Evolutionary conservation across 1,140 invertebrate genomes (phyloP).

Genomic region (Andricus grossulariae): DNA sequence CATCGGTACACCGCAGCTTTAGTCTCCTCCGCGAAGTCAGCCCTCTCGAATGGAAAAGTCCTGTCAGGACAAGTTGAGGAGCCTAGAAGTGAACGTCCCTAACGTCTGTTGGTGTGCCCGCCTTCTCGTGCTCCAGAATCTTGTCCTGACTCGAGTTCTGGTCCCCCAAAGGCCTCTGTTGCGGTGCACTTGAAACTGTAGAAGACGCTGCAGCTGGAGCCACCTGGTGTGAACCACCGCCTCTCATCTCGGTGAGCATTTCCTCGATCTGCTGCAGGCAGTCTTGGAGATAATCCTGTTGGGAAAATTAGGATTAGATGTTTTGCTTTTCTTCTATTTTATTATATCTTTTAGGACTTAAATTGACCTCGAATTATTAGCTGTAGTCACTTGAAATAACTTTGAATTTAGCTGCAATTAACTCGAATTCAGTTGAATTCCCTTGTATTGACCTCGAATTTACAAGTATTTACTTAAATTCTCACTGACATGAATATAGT

Average conservation of each 20-base stretch:
- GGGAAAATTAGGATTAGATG: slow-evolving; percentile 40
- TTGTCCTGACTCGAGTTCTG: slow-evolving; percentile 76
- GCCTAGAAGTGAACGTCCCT: slow-evolving; percentile 82
- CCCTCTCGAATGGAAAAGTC: not conserved
- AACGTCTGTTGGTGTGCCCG: slow-evolving; percentile 88
- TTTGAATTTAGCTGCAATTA: too few relatives aligned
- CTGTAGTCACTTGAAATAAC: too few relatives aligned
- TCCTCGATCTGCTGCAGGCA: slow-evolving; percentile 86
- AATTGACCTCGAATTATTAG: too few relatives aligned
- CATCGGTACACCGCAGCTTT: not conserved
- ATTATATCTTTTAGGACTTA: too few relatives aligned
- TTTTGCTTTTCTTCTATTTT: too few relatives aligned
- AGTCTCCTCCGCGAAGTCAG: not conserved
- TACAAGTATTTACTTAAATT: too few relatives aligned
- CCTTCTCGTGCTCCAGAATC: slow-evolving; percentile 80
- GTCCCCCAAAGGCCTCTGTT: slow-evolving; percentile 66
- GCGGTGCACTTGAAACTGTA: slow-evolving; percentile 46
- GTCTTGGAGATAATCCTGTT: slow-evolving; percentile 83
- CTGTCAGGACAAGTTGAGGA: not conserved
- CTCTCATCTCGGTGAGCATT: slow-evolving; percentile 78
- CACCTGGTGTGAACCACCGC: slow-evolving; percentile 60
- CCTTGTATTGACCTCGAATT: too few relatives aligned
- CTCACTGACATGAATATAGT: too few relatives aligned
- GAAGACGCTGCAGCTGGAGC: slow-evolving; percentile 51
- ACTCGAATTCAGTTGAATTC: too few relatives aligned